A percentile compares a stretch with the other conserved stretches of the same genome.
Conservation (phyloP, 2,797 vertebrate species). For the Melanotaenia maccullochi region DNA sequence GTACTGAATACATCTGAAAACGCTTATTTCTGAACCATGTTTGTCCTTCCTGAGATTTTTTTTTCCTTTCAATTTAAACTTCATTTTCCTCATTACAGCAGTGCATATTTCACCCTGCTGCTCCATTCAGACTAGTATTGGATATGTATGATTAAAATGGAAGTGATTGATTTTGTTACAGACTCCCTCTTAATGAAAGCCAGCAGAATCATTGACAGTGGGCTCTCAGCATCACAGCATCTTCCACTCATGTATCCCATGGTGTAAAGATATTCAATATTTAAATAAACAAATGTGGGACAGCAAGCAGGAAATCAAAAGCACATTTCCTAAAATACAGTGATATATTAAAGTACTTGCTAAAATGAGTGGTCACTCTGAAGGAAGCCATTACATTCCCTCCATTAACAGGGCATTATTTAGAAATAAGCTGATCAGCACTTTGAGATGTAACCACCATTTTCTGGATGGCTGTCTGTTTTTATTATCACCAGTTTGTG, state of each 20-base stretch:
- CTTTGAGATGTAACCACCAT: slow-evolving; percentile 63
- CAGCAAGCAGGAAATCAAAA: slow-evolving; percentile 64
- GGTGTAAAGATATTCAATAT: slow-evolving; percentile 66
- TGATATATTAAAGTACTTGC: slow-evolving; percentile 56
- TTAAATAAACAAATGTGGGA: slow-evolving; percentile 71
- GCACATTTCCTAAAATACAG: slow-evolving; percentile 38
- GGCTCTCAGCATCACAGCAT: slow-evolving; percentile 40
- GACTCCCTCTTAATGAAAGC: slow-evolving; percentile 58
- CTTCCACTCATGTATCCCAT: slow-evolving; percentile 34
- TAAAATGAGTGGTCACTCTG: slow-evolving; percentile 46
- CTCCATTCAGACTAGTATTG: background rate
- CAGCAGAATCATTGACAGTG: slow-evolving; percentile 51
- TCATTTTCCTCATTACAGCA: slow-evolving; percentile 12
- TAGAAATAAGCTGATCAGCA: slow-evolving; percentile 72
- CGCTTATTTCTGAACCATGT: background rate
- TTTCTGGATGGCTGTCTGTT: slow-evolving; percentile 39
- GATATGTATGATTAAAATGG: slow-evolving; percentile 59
- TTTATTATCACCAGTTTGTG: slow-evolving; percentile 50
- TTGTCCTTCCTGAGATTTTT: background rate
- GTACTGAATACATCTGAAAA: background rate
- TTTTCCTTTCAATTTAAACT: slow-evolving; percentile 17
- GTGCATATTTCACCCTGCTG: slow-evolving; percentile 20
- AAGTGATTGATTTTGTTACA: slow-evolving; percentile 57
- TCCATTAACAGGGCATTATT: slow-evolving; percentile 67
- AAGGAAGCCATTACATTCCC: slow-evolving; percentile 50